Base-by-base conservation (phyloP, 2,113 vertebrate genomes). In the Pseudopodoces humilis region DNA sequence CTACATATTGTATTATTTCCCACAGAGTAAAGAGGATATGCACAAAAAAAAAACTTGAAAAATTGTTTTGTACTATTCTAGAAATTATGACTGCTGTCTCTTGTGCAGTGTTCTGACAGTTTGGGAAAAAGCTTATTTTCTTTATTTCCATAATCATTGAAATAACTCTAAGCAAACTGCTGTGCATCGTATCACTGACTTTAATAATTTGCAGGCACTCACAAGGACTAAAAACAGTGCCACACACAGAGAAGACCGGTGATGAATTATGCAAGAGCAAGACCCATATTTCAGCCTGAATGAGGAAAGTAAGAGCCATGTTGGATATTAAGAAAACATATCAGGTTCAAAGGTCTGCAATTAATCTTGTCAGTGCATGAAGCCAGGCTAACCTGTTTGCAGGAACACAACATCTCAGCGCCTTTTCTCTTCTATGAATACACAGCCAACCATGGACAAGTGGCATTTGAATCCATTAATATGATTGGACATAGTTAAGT, bases 321-420 rank as follows among this genome's bases (percentile, higher is more conserved):
- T n/a, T 86, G 77, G 55, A 88, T 92, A 97, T 96, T 98, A 96
- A 96, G 90, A 95, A 97, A 97, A 97, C 69, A 92, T 49, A 95
- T 86, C 82, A 90, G 83, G 92, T 96, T 97, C 91, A 96, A 90
- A 97, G 94, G 95, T 96, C 93, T 97, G 83, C 92, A 97, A 98
- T 97, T 97, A 97, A 97, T 98, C 94, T 97, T 97, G 94, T 97
- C 97, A 97, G 84, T 3, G 14, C 69, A 91, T 55, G 74, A 67
- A 49, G 39, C 78, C 74, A 82, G 55, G 47, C 58, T 65, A 96
- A 91, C 71, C 65, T 67, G 21, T 86, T 39, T 46, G 49, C 69
- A 92, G 41, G 83, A 97, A 65, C 24, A 47, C 79, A 85, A 23
- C 20, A 78, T 88, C 75, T 80, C 91, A 83, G 83, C 4, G 20